phyloP scores from a whole-genome alignment of 2,113 vertebrate genomes.

The Naja naja region DNA sequence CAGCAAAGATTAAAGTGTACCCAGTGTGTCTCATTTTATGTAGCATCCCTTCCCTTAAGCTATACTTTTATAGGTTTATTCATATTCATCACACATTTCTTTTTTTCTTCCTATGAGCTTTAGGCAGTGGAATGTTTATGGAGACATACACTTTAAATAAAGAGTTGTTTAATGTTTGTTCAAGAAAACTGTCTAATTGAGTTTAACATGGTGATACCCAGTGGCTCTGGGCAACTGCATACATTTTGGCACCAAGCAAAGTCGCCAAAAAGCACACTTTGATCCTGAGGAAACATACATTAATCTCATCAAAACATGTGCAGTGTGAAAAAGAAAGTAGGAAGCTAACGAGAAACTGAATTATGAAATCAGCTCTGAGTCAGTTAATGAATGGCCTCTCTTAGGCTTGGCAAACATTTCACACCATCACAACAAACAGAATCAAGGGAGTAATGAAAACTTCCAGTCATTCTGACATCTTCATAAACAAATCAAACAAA shows the following conservation, averaged over 20 bases:
- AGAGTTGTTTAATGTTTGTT: conserved; percentile 4
- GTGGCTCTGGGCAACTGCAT: not conserved
- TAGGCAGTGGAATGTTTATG: not conserved
- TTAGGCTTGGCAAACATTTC: conserved; percentile 37
- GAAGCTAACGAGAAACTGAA: not conserved
- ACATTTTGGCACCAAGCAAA: not conserved
- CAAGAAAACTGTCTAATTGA: conserved; percentile 16
- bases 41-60: not conserved
- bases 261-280: conserved; percentile 10
- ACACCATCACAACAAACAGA: not conserved
- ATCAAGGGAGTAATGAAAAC: not conserved
- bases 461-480: not conserved
- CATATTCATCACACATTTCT: not conserved
- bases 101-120: conserved; percentile 3
- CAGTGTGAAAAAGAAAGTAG: conserved; percentile 12
- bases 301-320: conserved; percentile 31
- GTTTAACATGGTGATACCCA: not conserved
- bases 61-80: conserved; percentile 17
- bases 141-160: not conserved
- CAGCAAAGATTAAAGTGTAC: not conserved
- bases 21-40: not conserved
- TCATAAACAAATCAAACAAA: not conserved
- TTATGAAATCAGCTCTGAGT: conserved; percentile 45
- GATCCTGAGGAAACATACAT: conserved; percentile 36
- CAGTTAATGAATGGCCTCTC: conserved; percentile 42